phyloP scores from a whole-genome alignment of 2,888 invertebrate genomes.

The Antheraea yamamai region DNA sequence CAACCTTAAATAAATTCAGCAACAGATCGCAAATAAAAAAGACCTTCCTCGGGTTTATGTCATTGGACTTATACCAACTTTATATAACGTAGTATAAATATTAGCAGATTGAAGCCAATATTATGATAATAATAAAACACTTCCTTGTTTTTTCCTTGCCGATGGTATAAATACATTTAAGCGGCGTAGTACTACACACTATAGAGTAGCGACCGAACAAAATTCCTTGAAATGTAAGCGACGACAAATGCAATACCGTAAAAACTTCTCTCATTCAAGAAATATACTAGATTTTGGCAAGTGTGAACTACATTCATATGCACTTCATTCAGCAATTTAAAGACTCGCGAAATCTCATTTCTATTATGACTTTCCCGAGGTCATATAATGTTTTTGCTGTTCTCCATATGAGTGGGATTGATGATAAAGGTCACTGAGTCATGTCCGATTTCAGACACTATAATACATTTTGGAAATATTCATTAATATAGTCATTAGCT shows the following conservation, averaged over 20 bases:
- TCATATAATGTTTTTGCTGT: background rate
- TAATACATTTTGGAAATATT: too few species aligned
- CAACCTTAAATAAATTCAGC: background rate
- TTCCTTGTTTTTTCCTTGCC: background rate
- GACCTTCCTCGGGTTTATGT: background rate
- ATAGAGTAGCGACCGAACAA: background rate
- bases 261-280: background rate
- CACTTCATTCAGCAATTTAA: background rate
- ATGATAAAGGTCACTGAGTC: too few species aligned
- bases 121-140: background rate
- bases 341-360: background rate
- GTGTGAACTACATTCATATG: background rate
- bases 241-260: background rate
- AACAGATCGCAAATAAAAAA: background rate
- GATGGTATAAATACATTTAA: background rate
- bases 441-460: too few species aligned
- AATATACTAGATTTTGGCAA: background rate
- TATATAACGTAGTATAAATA: background rate
- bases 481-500: too few species aligned
- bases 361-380: background rate
- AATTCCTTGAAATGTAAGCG: background rate
- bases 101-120: background rate
- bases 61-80: background rate
- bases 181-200: background rate
- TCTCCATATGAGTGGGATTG: background rate